A percentile compares a stretch with the other conserved stretches of the same genome.
phyloP scores from a whole-genome alignment of 2,113 vertebrate species.

The Pteruthius melanotis region DNA sequence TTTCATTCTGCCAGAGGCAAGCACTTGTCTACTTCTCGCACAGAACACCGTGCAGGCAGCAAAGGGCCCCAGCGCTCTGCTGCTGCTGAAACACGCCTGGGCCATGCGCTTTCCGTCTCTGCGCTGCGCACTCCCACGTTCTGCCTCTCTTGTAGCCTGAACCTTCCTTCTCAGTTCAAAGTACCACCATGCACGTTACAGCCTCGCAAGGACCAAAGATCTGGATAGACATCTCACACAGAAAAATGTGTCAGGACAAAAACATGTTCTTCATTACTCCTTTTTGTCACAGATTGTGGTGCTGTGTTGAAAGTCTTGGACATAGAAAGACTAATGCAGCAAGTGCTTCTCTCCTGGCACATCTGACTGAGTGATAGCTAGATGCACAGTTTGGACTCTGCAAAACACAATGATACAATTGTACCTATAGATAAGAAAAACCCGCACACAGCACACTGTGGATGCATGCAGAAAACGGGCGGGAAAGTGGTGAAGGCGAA shows the following conservation, averaged over 20 bases:
- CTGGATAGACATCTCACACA: fast-evolving
- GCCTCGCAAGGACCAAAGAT: too few relatives aligned
- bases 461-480: background rate
- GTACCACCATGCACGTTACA: too few relatives aligned
- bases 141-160: too few relatives aligned
- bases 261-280: background rate
- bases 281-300: fast-evolving
- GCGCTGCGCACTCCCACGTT: too few relatives aligned
- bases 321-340: background rate
- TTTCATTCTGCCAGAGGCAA: too few relatives aligned
- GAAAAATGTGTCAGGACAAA: background rate
- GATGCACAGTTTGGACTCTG: too few relatives aligned
- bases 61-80: too few relatives aligned
- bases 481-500: background rate
- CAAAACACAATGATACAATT: background rate
- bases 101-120: too few relatives aligned
- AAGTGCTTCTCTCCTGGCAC: too few relatives aligned
- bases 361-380: background rate
- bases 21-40: too few relatives aligned
- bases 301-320: background rate
- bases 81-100: too few relatives aligned
- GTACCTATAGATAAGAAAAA: background rate
- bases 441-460: background rate
- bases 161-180: background rate
- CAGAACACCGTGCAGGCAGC: too few relatives aligned